A percentile compares a stretch with the other conserved stretches of the same genome.
Conservation (phyloP, 2,888 invertebrate species). For the Diaprepes abbreviatus region DNA sequence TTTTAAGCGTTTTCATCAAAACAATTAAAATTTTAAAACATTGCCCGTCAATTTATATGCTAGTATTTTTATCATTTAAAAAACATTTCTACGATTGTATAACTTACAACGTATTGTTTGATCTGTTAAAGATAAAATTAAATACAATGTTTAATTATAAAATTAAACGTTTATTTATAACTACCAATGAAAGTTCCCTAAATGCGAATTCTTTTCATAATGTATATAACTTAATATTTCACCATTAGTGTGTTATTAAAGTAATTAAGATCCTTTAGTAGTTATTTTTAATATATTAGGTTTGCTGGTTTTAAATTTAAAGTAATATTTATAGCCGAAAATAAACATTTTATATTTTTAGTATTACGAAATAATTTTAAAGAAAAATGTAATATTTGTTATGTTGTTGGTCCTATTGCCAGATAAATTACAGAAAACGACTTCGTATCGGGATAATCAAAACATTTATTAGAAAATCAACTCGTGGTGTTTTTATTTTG, state of each 20-base stretch:
- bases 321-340: background rate
- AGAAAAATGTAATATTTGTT: slow-evolving; percentile 9
- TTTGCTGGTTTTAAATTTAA: background rate
- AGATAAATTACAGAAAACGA: too few relatives aligned
- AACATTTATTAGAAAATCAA: too few relatives aligned
- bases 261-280: background rate
- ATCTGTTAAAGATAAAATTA: background rate
- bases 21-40: too few relatives aligned
- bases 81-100: too few relatives aligned
- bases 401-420: too few relatives aligned
- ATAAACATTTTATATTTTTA: background rate
- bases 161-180: background rate
- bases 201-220: slow-evolving; percentile 3
- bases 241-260: slow-evolving; percentile 5
- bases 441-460: too few relatives aligned
- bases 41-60: too few relatives aligned
- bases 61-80: too few relatives aligned
- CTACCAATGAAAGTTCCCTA: background rate
- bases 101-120: too few relatives aligned
- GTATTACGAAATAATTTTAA: background rate
- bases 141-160: background rate
- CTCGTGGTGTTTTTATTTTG: too few relatives aligned
- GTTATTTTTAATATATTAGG: background rate
- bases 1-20: too few relatives aligned
- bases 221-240: slow-evolving; percentile 9